Evolutionary conservation across 2,797 vertebrate species (phyloP).

Genomic region (Limnodromus scolopaceus): DNA sequence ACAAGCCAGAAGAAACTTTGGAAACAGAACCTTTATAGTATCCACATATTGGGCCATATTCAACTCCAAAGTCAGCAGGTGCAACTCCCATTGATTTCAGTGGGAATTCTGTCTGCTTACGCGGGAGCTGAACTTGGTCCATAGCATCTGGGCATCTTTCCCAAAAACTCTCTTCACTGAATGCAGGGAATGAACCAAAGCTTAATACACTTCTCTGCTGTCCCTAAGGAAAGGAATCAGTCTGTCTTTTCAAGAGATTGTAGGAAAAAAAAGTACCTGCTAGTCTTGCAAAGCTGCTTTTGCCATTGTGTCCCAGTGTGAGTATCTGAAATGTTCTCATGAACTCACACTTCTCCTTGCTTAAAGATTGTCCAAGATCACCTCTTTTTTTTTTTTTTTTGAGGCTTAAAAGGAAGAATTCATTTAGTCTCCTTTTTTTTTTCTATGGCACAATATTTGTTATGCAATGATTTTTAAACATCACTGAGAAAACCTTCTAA

Average conservation of each 20-base stretch:
- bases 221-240: conserved; percentile 27
- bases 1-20: conserved; percentile 59
- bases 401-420: not conserved
- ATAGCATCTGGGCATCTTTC: conserved; percentile 39
- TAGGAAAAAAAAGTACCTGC: conserved; percentile 13
- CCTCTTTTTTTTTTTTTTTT: not conserved
- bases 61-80: conserved; percentile 63
- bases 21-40: conserved; percentile 61
- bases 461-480: conserved; percentile 36
- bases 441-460: not conserved
- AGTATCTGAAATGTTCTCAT: not conserved
- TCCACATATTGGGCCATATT: conserved; percentile 52
- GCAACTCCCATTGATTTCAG: conserved; percentile 56
- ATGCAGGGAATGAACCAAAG: conserved; percentile 46
- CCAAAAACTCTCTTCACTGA: conserved; percentile 46
- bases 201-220: conserved; percentile 28
- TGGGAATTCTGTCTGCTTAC: conserved; percentile 58
- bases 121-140: conserved; percentile 55
- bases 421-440: not conserved
- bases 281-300: not conserved
- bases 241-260: conserved; percentile 28
- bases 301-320: not conserved
- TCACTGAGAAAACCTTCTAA: not conserved
- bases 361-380: not conserved
- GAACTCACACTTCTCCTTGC: not conserved